These are phyloP conservation scores for Phalacrocorax carbo DNA, from an alignment of 2,113 vertebrate species.

Conservation along the genomic window DNA sequence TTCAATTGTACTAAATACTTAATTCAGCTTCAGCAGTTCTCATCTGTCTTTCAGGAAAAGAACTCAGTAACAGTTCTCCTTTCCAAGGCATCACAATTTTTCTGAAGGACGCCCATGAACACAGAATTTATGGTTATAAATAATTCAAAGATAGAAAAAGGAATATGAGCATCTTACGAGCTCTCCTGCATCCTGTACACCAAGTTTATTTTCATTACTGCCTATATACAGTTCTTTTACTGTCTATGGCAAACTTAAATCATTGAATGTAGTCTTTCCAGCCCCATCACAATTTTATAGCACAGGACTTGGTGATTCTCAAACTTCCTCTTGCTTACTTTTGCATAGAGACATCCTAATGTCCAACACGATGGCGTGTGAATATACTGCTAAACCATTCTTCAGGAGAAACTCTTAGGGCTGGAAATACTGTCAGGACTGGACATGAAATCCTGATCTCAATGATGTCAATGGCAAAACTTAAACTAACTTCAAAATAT, in stretches of 20 bases:
- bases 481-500: not conserved
- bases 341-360: not conserved
- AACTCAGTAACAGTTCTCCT: not conserved
- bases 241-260: not conserved
- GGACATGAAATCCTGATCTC: not conserved
- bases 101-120: not conserved
- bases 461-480: not conserved
- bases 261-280: not conserved
- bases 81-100: not conserved
- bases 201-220: not conserved
- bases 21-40: not conserved
- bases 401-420: not conserved
- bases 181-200: not conserved
- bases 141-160: not conserved
- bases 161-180: not conserved
- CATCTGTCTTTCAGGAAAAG: not conserved
- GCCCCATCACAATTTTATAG: not conserved
- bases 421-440: not conserved
- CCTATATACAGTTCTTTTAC: not conserved
- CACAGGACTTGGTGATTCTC: not conserved
- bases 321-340: not conserved
- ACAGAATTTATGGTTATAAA: not conserved
- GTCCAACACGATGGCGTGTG: not conserved
- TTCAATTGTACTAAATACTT: not conserved
- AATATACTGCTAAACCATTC: not conserved